These are phyloP conservation scores for Osmerus eperlanus DNA, from an alignment of 2,113 vertebrate species.

Conservation along the genomic window DNA sequence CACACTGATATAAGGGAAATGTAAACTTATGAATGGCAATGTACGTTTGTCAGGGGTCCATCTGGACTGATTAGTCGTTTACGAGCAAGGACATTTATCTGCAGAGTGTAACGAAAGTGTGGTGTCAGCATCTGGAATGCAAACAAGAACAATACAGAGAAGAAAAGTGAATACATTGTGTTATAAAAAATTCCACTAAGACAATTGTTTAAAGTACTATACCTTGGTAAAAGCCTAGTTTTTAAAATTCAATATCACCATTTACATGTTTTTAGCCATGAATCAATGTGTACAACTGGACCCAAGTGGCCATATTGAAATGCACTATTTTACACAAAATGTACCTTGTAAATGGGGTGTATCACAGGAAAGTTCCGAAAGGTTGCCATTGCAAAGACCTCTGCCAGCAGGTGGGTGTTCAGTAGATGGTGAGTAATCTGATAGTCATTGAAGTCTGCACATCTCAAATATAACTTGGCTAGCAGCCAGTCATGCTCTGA, in stretches of 20 bases:
- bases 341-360: constrained; percentile 67
- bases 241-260: too few species aligned
- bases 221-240: too few species aligned
- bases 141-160: background rate
- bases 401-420: constrained; percentile 62
- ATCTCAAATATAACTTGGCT: constrained; percentile 64
- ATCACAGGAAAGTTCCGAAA: constrained; percentile 57
- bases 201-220: too few species aligned
- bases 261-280: too few species aligned
- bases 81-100: constrained; percentile 19
- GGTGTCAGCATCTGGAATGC: constrained; percentile 26
- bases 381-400: constrained; percentile 62
- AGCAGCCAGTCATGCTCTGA: constrained; percentile 59
- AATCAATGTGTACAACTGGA: too few species aligned
- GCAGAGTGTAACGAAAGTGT: constrained; percentile 32
- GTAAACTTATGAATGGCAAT: too few species aligned
- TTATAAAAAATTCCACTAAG: too few species aligned
- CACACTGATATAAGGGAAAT: background rate
- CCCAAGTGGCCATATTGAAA: too few species aligned
- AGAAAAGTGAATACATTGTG: too few species aligned
- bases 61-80: constrained; percentile 15
- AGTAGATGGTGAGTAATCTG: constrained; percentile 60
- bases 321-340: too few species aligned
- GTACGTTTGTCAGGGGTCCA: constrained; percentile 11
- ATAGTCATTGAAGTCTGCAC: constrained; percentile 58